Conservation (phyloP, 2,113 vertebrate genomes). For the Andinoacara biseriatus region DNA sequence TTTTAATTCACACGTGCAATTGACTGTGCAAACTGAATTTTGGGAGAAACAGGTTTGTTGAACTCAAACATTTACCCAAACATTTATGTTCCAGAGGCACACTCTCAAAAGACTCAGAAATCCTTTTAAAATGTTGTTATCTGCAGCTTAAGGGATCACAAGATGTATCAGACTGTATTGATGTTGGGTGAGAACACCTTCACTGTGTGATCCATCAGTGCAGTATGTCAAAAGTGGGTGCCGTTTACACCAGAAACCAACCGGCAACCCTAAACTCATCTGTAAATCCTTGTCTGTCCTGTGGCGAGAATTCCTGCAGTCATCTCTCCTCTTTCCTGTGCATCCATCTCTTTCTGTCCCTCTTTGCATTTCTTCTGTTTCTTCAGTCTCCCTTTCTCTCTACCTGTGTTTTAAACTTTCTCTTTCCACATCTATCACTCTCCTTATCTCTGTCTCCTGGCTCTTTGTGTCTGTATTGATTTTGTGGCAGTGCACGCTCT, state of each 20-base stretch:
- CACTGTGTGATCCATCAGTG: constrained; percentile 26
- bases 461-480: constrained; percentile 69
- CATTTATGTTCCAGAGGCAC: neutral
- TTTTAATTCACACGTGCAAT: neutral
- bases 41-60: neutral
- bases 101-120: constrained; percentile 9
- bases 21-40: neutral
- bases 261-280: constrained; percentile 20
- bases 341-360: constrained; percentile 2
- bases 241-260: constrained; percentile 42
- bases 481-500: constrained; percentile 67
- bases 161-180: constrained; percentile 10
- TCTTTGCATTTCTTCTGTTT: constrained; percentile 33
- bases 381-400: constrained; percentile 12
- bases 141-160: constrained; percentile 12
- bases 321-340: constrained; percentile 7
- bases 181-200: constrained; percentile 25
- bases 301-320: constrained; percentile 24
- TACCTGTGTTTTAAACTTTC: constrained; percentile 43
- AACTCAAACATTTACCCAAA: neutral
- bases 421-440: constrained; percentile 33
- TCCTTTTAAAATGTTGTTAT: constrained; percentile 34
- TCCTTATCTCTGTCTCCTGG: constrained; percentile 58
- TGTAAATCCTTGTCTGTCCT: constrained; percentile 6
- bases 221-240: constrained; percentile 14